Evolutionary conservation across 2,888 invertebrate genomes (phyloP).

Genomic region (Rotaria magnacalcarata): DNA sequence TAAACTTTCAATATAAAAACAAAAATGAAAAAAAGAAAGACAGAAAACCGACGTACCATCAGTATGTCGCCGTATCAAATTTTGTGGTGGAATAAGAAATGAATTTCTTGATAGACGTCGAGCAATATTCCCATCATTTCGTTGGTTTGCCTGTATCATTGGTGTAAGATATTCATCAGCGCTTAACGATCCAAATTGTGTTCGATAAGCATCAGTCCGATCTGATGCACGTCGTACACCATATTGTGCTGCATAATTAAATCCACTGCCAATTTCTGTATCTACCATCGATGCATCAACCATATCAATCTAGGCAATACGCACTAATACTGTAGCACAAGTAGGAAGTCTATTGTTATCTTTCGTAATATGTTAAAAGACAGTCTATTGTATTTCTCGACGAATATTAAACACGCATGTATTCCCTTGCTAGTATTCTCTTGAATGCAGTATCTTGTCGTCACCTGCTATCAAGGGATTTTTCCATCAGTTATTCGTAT

Average conservation of each 20-base stretch:
- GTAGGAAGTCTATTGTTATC: not conserved
- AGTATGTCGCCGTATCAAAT: not conserved
- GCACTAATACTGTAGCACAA: too few relatives aligned
- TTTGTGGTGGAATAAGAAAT: slow-evolving; percentile 3
- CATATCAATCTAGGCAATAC: not conserved
- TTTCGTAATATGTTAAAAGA: not conserved
- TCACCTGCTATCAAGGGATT: not conserved
- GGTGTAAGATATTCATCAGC: not conserved
- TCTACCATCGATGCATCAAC: not conserved
- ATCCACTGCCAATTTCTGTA: not conserved
- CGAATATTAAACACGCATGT: not conserved
- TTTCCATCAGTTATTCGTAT: not conserved
- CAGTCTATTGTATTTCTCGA: not conserved
- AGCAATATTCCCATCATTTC: not conserved
- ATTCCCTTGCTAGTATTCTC: not conserved
- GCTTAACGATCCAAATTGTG: slow-evolving; percentile 20
- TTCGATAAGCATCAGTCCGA: slow-evolving; percentile 6
- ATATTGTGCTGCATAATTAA: not conserved
- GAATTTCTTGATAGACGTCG: slow-evolving; percentile 9
- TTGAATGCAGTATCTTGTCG: not conserved
- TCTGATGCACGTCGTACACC: not conserved
- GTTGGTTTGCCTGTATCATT: not conserved
- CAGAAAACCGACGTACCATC: not conserved
- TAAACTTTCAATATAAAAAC: too few relatives aligned
- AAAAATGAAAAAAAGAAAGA: too few relatives aligned